Evolutionary conservation across 2,888 invertebrate species (phyloP).

Genomic region (Ischnura elegans): DNA sequence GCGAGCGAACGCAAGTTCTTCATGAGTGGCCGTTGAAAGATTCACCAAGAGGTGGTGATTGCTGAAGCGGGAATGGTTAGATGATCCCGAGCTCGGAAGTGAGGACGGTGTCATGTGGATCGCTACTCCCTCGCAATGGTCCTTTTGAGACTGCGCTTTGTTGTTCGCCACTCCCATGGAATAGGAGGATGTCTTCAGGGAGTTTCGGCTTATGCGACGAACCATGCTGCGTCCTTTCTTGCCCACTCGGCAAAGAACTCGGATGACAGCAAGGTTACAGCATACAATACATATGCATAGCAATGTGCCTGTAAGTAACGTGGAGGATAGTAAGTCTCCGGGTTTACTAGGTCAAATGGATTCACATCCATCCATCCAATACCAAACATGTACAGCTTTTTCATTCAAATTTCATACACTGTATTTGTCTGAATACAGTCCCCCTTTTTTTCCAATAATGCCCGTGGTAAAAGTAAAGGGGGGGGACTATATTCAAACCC

Average conservation of each 20-base stretch:
- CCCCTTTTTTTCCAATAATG: no score
- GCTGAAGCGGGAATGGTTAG: constrained; percentile 1
- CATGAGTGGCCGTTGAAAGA: constrained; percentile 82
- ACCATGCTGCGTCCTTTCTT: constrained; percentile 46
- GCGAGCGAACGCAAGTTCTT: constrained; percentile 91
- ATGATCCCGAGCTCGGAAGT: neutral
- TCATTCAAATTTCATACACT: no score
- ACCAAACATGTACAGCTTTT: no score
- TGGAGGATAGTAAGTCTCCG: no score
- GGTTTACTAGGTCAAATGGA: no score
- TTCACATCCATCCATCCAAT: no score
- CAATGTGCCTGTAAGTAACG: constrained; percentile 82
- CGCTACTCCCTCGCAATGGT: constrained; percentile 29
- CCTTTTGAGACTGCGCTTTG: constrained; percentile 4
- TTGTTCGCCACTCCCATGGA: constrained; percentile 9
- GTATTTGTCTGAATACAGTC: no score
- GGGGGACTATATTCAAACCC: no score
- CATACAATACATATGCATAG: constrained; percentile 88
- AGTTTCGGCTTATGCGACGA: constrained; percentile 48
- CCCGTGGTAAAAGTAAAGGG: no score
- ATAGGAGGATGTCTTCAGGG: constrained; percentile 35
- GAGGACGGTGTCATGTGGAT: constrained; percentile 57
- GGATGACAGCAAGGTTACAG: constrained; percentile 91
- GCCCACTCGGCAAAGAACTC: constrained; percentile 84
- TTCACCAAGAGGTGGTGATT: constrained; percentile 74